phyloP scores from a whole-genome alignment of 2,797 vertebrate species.

The Benthosema pterotum region DNA sequence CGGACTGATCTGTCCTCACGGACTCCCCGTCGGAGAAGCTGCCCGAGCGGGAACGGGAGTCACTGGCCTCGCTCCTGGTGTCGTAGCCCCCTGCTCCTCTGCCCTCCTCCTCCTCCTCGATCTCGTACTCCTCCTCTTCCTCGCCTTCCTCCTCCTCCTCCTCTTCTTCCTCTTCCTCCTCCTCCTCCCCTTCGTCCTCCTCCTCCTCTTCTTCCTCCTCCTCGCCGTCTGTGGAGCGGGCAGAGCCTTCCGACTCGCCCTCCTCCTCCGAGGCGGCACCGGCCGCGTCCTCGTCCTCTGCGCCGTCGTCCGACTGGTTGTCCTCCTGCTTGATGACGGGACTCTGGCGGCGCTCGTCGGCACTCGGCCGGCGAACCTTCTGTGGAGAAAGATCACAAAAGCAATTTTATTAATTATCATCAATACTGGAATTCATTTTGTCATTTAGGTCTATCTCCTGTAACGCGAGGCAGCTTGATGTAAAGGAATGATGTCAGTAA shows the following conservation, averaged over 20 bases:
- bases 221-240: conserved; percentile 68
- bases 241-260: conserved; percentile 52
- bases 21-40: conserved; percentile 94
- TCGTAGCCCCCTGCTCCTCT: conserved; percentile 88
- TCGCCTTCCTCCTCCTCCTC: conserved; percentile 88
- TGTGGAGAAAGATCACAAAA: conserved; percentile 35
- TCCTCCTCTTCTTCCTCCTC: conserved; percentile 85
- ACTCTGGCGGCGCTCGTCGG: conserved; percentile 78
- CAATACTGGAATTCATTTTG: no score
- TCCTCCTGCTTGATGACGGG: conserved; percentile 86
- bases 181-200: conserved; percentile 91
- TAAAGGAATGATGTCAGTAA: no score
- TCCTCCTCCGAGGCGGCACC: conserved; percentile 37
- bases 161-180: conserved; percentile 90
- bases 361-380: conserved; percentile 72
- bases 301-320: conserved; percentile 88
- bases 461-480: no score
- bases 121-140: conserved; percentile 84
- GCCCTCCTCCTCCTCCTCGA: conserved; percentile 89
- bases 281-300: neutral
- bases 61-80: conserved; percentile 94
- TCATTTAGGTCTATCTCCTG: no score
- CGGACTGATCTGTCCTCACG: conserved; percentile 86
- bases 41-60: conserved; percentile 94
- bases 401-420: no score